A percentile compares a stretch with the other conserved stretches of the same genome.
These are phyloP conservation scores for Brienomyrus longianalis DNA, from an alignment of 2,113 vertebrate genomes.

Conservation along the genomic window DNA sequence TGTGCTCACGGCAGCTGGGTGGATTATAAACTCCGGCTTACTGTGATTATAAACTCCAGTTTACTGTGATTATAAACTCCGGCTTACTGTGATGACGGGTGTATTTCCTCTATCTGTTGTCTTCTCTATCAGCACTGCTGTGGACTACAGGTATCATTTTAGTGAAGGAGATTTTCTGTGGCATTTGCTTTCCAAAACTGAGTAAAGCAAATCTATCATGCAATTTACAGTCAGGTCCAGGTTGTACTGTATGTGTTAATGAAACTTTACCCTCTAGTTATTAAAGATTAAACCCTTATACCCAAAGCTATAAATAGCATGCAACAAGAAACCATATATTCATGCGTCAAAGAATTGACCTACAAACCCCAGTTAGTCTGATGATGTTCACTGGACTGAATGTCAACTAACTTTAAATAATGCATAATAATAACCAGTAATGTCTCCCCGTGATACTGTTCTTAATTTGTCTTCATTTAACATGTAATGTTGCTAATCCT, in stretches of 20 bases:
- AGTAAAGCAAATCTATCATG: background rate
- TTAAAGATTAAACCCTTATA: background rate
- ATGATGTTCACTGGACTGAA: background rate
- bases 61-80: background rate
- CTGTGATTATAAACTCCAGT: background rate
- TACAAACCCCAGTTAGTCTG: background rate
- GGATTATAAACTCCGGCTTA: background rate
- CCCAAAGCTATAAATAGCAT: background rate
- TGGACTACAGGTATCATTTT: background rate
- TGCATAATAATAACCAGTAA: background rate
- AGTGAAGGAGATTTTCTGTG: background rate
- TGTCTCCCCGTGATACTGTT: background rate
- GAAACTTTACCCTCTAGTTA: background rate
- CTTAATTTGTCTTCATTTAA: background rate
- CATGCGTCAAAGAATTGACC: background rate
- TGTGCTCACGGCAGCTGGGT: background rate
- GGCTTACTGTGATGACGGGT: background rate
- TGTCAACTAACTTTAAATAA: background rate
- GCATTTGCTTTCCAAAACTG: background rate
- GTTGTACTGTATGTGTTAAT: background rate
- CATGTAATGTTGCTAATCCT: background rate
- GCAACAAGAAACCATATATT: slow-evolving; percentile 8
- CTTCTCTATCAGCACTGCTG: background rate
- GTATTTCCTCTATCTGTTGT: background rate
- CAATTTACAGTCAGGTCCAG: background rate